Evolutionary conservation across 30 jellyfish, hydroid and myxozoan genomes (phyloP).

Genomic region (Aurelia sp.): DNA sequence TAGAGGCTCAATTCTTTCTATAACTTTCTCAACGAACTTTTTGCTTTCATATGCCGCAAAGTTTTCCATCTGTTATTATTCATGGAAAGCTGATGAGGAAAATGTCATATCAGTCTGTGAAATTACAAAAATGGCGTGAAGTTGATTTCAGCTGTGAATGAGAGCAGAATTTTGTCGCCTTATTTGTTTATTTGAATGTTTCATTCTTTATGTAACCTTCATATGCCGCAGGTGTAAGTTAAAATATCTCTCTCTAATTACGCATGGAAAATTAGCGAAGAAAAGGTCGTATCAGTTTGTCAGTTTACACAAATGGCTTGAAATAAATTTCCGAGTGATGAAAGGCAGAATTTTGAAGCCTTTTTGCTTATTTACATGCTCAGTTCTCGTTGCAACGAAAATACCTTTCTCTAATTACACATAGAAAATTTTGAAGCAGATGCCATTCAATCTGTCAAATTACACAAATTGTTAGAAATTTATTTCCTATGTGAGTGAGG

Average conservation of each 20-base stretch:
- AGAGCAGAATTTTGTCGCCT: no score
- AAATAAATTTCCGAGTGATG: conserved; percentile 22
- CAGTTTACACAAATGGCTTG: conserved; percentile 37
- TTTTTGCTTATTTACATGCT: no score
- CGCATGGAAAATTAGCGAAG: conserved; percentile 11
- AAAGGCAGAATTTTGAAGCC: not conserved
- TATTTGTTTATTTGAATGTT: no score
- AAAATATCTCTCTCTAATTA: not conserved
- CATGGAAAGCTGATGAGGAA: conserved; percentile 30
- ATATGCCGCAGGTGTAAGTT: no score
- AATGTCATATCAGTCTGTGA: conserved; percentile 24
- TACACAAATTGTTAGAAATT: conserved; percentile 30
- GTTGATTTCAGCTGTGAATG: conserved; percentile 27
- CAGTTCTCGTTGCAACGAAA: no score
- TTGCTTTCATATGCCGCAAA: no score
- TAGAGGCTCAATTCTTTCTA: no score
- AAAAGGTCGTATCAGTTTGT: conserved; percentile 22
- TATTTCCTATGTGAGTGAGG: conserved; percentile 23
- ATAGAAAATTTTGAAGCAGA: conserved; percentile 11
- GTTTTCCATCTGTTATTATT: not conserved
- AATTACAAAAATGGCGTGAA: conserved; percentile 26
- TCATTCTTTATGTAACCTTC: no score
- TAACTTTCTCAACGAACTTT: no score
- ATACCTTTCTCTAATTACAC: not conserved
- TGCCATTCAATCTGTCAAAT: conserved; percentile 26